phyloP scores from a whole-genome alignment of 2,888 invertebrate species.

The Andricus quercusramuli region DNA sequence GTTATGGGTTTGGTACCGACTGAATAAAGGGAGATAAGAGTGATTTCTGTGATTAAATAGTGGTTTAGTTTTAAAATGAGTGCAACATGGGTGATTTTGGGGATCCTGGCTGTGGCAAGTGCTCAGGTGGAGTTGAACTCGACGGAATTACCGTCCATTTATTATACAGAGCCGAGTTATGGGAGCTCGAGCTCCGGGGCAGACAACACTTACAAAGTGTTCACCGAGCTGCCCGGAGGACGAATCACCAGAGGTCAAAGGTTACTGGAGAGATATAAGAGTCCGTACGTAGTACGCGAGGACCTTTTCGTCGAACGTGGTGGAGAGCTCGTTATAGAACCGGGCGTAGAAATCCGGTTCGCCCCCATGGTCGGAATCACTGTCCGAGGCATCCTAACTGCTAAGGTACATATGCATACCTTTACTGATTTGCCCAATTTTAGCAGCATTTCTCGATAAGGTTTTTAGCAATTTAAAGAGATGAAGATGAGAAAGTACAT shows the following conservation, averaged over 20 bases:
- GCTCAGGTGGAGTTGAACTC: constrained; percentile 57
- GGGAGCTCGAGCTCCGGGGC: constrained; percentile 59
- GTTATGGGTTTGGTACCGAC: background rate
- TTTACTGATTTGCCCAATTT: constrained; percentile 9
- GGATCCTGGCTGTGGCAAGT: constrained; percentile 44
- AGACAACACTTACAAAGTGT: constrained; percentile 55
- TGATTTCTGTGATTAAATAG: constrained; percentile 25
- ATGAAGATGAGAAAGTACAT: background rate
- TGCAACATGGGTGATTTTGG: constrained; percentile 44
- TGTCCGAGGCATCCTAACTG: constrained; percentile 92
- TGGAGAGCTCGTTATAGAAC: constrained; percentile 91
- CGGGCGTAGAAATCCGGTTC: constrained; percentile 94
- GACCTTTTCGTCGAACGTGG: constrained; percentile 89
- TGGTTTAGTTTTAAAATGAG: constrained; percentile 44
- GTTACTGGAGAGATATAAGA: constrained; percentile 80
- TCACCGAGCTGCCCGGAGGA: constrained; percentile 84
- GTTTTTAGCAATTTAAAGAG: background rate
- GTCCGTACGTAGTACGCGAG: constrained; percentile 89
- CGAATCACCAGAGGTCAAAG: constrained; percentile 82
- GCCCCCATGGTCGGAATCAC: constrained; percentile 96
- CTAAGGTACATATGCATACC: constrained; percentile 86
- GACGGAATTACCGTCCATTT: constrained; percentile 69
- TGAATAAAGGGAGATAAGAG: constrained; percentile 24
- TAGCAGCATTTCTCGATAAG: background rate
- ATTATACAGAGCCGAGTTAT: constrained; percentile 73